Conservation (phyloP, 2,113 vertebrate genomes). For the Galemys pyrenaicus region DNA sequence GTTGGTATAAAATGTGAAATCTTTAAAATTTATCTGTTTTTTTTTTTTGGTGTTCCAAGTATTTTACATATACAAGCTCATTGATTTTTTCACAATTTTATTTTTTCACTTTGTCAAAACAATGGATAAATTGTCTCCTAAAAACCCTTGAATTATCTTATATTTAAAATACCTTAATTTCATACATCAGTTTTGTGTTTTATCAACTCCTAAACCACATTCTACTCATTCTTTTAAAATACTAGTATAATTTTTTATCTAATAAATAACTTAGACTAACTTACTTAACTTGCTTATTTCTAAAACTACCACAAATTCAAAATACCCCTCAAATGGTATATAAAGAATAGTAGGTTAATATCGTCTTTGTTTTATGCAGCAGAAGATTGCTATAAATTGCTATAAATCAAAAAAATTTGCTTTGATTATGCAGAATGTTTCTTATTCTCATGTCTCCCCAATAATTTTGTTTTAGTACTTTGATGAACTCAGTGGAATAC, state of each 20-base stretch:
- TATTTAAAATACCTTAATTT: conserved; percentile 18
- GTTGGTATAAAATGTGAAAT: background rate
- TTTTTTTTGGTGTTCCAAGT: conserved; percentile 31
- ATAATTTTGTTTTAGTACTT: conserved; percentile 90
- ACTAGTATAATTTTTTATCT: conserved; percentile 36
- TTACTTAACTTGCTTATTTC: conserved; percentile 36
- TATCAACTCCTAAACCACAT: conserved; percentile 41
- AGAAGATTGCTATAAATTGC: background rate
- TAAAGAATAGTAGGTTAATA: background rate
- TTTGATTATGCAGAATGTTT: background rate
- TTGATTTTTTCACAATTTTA: conserved; percentile 23
- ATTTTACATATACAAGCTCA: background rate
- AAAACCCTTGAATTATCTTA: background rate
- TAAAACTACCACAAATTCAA: background rate
- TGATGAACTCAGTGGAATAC: conserved; percentile 90
- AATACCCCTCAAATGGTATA: background rate
- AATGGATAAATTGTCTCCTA: background rate
- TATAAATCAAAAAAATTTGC: no score
- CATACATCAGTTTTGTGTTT: conserved; percentile 22
- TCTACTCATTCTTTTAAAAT: conserved; percentile 48
- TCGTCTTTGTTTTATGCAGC: background rate
- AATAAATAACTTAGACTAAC: background rate
- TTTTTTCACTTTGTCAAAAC: conserved; percentile 53
- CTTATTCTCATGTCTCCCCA: conserved; percentile 16
- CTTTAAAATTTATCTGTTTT: background rate